A percentile compares a stretch with the other conserved stretches of the same genome.
Evolutionary conservation across 2,113 vertebrate genomes (phyloP).

Genomic region (Thinocorus orbignyianus): DNA sequence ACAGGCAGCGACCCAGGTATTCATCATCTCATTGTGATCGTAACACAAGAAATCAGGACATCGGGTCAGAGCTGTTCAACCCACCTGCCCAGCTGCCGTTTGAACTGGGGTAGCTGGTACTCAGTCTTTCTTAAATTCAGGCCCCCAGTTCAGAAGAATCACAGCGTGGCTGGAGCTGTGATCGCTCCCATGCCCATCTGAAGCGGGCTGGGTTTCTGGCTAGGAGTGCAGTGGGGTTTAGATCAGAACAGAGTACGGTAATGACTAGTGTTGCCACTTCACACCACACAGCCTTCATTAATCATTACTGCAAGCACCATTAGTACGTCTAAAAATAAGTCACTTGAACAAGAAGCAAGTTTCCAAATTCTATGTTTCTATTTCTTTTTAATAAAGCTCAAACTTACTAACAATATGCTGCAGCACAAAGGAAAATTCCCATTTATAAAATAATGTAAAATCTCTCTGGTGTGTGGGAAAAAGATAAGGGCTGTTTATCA

Average conservation of each 20-base stretch:
- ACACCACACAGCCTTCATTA: neutral
- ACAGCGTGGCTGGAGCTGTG: neutral
- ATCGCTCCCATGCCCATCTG: neutral
- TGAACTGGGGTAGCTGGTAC: neutral
- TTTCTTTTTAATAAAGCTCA: conserved; percentile 4
- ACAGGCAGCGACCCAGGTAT: neutral
- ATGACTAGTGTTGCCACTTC: neutral
- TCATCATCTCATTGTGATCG: neutral
- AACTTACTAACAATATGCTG: neutral
- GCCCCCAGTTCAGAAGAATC: neutral
- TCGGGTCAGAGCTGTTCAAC: too few relatives aligned
- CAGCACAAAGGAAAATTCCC: conserved; percentile 4
- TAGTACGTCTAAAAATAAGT: neutral
- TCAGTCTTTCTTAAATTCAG: too few relatives aligned
- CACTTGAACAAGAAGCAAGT: neutral
- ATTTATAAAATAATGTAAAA: conserved; percentile 32
- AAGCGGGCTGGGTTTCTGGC: neutral
- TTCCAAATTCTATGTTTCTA: neutral
- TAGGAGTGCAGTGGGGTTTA: neutral
- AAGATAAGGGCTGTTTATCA: conserved; percentile 63
- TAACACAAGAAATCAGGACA: neutral
- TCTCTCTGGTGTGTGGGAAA: conserved; percentile 28
- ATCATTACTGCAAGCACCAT: neutral
- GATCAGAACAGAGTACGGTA: neutral
- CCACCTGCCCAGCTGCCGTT: neutral